Base-by-base conservation (phyloP, 2,797 vertebrate genomes). In the Poeciliopsis turneri region DNA sequence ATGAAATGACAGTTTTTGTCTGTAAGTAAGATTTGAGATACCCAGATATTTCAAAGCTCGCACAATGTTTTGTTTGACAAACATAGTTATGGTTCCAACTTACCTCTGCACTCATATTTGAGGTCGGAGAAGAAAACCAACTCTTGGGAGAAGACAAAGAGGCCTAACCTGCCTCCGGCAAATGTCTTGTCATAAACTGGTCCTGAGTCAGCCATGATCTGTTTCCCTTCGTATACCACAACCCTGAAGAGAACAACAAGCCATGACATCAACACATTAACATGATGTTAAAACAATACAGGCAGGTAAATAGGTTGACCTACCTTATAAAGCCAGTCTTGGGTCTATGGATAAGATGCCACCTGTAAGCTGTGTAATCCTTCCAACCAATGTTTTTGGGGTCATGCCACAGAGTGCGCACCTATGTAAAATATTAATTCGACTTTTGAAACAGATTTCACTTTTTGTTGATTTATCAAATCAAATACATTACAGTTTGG, bases 121-220 rank as follows among this genome's bases (percentile, higher is more conserved):
- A 99, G 98, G 88, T 99, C 98, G 55, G 98, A 99, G 96, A 99
- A 99, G 92, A 98, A 99, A 84, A 99, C 96, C 95, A 99, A 96
- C 85, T 99, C 98, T 94, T 99, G 98, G n/a, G 98, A 99, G 94
- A 99, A 99, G 89, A 99, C 98, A 82, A 99, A 99, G 85, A 99
- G 95, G 64, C 98, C 98, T 94, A 99, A 95, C 79, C 98, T 93
- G 87, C 98, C 98, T 28, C 98, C 98, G 0, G 97, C 96, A 74
- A 97, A 99, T 0, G 98, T 98, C 78, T 96, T 96, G 93, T 99
- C 98, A 72, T 98, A 99, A 87, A 99, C 82, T 1, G 97, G 97
- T 53, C 98, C 98, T 12, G 98, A 99, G 90, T 99, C 98, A 0
- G 97, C 97, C 98, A 99, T 99, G 82, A 99, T 97, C 92, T 98